phyloP scores from a whole-genome alignment of 2,113 vertebrate species.

The Pimephales promelas region DNA sequence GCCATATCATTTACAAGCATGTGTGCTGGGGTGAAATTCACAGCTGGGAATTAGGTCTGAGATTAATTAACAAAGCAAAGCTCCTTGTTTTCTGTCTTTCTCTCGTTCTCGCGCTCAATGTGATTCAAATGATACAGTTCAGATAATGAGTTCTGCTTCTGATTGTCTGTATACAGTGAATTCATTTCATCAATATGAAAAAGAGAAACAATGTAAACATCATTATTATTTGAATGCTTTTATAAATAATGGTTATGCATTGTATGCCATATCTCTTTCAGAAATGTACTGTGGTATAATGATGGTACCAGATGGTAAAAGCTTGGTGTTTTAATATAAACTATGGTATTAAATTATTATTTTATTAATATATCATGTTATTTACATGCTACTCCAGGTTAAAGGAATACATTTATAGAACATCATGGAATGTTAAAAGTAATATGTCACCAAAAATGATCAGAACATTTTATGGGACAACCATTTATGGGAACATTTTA shows the following conservation, averaged over 20 bases:
- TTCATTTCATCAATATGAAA: background rate
- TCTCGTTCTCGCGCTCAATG: slow-evolving; percentile 39
- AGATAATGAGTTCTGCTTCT: slow-evolving; percentile 43
- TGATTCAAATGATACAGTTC: slow-evolving; percentile 7
- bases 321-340: background rate
- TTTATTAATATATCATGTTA: background rate
- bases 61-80: slow-evolving; percentile 55
- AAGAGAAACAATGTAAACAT: background rate
- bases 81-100: slow-evolving; percentile 30
- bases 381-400: background rate
- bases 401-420: too few relatives aligned
- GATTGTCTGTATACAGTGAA: background rate
- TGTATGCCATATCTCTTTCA: background rate
- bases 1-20: slow-evolving; percentile 58
- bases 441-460: too few relatives aligned
- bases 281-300: background rate
- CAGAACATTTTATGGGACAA: background rate
- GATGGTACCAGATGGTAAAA: background rate
- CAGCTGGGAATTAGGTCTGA: slow-evolving; percentile 54
- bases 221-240: background rate
- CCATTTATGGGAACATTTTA: too few relatives aligned
- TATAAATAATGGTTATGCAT: background rate
- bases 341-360: background rate
- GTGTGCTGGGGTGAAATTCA: slow-evolving; percentile 56
- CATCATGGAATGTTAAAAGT: too few relatives aligned